phyloP scores from a whole-genome alignment of 1,140 invertebrate genomes.

The Achatina immaculata region DNA sequence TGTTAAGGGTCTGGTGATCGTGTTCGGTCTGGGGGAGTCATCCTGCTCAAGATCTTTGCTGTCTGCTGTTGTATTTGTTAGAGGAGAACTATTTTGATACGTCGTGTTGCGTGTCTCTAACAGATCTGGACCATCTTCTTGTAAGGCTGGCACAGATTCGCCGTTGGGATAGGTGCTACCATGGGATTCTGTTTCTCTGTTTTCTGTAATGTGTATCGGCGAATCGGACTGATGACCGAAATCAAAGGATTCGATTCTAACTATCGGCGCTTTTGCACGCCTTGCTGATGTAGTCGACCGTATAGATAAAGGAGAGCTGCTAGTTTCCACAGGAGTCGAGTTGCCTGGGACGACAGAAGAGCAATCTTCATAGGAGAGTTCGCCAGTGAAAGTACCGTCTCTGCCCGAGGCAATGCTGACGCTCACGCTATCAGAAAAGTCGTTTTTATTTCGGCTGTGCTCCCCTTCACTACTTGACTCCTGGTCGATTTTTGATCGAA shows the following conservation, averaged over 20 bases:
- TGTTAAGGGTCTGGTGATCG: not conserved
- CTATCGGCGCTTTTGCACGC: constrained; percentile 22
- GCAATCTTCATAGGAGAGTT: not conserved
- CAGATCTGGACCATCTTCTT: not conserved
- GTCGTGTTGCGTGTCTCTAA: not conserved
- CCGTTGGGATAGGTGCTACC: not conserved
- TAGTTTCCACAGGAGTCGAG: not conserved
- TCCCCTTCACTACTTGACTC: constrained; percentile 20
- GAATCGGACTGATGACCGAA: not conserved
- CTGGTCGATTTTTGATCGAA: constrained; percentile 22
- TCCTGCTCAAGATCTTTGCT: too few species aligned
- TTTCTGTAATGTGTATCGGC: not conserved
- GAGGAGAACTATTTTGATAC: not conserved
- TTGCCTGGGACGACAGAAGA: not conserved
- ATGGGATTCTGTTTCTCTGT: not conserved
- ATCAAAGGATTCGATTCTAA: constrained; percentile 29
- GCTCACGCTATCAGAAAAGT: not conserved
- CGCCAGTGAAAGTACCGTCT: not conserved
- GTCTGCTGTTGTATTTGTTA: too few species aligned
- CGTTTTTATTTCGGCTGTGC: not conserved
- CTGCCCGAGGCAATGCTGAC: not conserved
- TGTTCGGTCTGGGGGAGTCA: too few species aligned
- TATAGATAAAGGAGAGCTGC: not conserved
- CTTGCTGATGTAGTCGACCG: not conserved
- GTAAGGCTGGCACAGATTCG: not conserved